Percentiles rank a stretch among this genome's conserved stretches.
phyloP scores from a whole-genome alignment of 2,797 vertebrate genomes.

The Betta splendens region DNA sequence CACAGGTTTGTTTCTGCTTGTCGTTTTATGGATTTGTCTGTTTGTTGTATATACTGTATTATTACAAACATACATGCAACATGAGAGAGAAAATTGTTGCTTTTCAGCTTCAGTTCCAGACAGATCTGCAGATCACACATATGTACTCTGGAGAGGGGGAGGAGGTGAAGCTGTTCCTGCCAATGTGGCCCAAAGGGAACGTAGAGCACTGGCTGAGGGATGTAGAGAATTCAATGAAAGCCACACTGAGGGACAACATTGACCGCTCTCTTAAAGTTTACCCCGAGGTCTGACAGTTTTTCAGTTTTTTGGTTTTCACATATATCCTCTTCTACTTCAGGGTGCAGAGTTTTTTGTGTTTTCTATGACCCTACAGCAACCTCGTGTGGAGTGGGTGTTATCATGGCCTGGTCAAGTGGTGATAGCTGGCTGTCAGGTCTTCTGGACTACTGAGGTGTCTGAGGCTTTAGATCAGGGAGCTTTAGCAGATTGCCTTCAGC shows the following conservation, averaged over 20 bases:
- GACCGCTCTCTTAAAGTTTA: conserved; percentile 83
- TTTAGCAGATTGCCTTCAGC: conserved; percentile 81
- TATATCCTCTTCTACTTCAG: background rate
- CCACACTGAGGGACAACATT: conserved; percentile 86
- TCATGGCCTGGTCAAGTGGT: conserved; percentile 94
- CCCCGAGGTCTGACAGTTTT: conserved; percentile 76
- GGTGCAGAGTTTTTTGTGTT: background rate
- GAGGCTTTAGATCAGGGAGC: conserved; percentile 84
- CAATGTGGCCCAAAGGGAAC: conserved; percentile 84
- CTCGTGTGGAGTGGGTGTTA: conserved; percentile 87
- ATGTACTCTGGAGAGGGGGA: conserved; percentile 94
- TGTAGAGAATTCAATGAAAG: conserved; percentile 90
- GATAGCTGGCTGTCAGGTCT: conserved; percentile 92
- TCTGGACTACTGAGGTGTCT: conserved; percentile 91
- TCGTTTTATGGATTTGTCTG: background rate
- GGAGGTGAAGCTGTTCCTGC: conserved; percentile 82
- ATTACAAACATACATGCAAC: background rate
- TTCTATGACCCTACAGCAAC: conserved; percentile 70
- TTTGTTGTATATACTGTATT: background rate
- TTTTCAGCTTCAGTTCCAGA: conserved; percentile 88
- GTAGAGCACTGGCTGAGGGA: conserved; percentile 91
- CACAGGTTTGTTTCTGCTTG: conserved; percentile 73
- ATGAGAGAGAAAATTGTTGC: conserved; percentile 7
- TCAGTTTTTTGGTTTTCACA: background rate
- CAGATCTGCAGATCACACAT: conserved; percentile 90